phyloP scores from a whole-genome alignment of 2,797 vertebrate species.

The Leptodactylus fallax region DNA sequence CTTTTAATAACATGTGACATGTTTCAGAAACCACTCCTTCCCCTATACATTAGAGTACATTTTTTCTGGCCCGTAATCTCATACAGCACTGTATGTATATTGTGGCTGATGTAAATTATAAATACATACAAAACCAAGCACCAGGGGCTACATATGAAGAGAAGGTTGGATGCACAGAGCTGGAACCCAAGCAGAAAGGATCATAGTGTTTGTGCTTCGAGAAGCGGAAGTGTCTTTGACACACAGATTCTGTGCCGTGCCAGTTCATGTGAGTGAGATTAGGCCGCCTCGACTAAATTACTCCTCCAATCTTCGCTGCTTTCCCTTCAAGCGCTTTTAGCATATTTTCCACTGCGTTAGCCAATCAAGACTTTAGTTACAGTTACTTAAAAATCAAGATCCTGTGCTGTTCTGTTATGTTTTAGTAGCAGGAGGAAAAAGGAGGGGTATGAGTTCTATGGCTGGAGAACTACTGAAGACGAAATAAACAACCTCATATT shows the following conservation, averaged over 20 bases:
- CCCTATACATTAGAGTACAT: background rate
- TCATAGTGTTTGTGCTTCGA: slow-evolving; percentile 68
- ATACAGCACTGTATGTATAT: background rate
- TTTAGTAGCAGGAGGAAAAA: slow-evolving; percentile 34
- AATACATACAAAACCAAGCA: slow-evolving; percentile 45
- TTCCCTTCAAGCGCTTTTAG: slow-evolving; percentile 70
- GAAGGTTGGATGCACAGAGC: slow-evolving; percentile 45
- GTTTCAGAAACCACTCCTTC: slow-evolving; percentile 34
- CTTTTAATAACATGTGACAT: slow-evolving; percentile 50
- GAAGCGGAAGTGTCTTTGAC: slow-evolving; percentile 71
- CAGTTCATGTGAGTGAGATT: slow-evolving; percentile 72
- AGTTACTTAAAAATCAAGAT: slow-evolving; percentile 73
- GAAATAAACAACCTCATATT: background rate
- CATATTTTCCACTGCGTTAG: slow-evolving; percentile 74
- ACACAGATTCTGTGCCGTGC: slow-evolving; percentile 71
- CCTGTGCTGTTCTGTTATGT: slow-evolving; percentile 35
- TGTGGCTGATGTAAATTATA: slow-evolving; percentile 11
- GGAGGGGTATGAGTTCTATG: background rate
- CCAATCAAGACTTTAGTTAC: slow-evolving; percentile 74
- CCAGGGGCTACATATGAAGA: slow-evolving; percentile 51
- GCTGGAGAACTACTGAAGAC: slow-evolving; percentile 33
- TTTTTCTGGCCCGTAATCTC: background rate
- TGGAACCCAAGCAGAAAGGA: slow-evolving; percentile 60
- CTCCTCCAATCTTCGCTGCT: slow-evolving; percentile 71
- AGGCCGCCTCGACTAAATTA: slow-evolving; percentile 73